Evolutionary conservation across 2,797 vertebrate genomes (phyloP), one percentile per base, ranked within the genome.

Genomic region (Champsocephalus gunnari): DNA sequence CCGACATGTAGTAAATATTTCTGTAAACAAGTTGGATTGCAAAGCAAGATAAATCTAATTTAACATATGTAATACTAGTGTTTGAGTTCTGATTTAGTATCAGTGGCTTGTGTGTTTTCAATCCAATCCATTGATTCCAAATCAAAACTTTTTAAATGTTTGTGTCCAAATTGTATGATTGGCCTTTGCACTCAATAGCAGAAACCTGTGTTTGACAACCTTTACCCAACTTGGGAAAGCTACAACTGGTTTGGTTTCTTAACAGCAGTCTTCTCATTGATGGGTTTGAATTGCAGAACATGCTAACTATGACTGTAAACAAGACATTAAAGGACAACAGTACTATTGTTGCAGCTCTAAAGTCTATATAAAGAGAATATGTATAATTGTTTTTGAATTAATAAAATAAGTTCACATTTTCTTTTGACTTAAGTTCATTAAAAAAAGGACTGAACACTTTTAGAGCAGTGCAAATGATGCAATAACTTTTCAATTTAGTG

Each of bases 401-500:
- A 72, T 60, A 64, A 79, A 77, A 57, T 4, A 47, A 38, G 19
- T 53, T 66, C 48, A 62, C n/a, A 73, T 19, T 8, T n/a, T 64
- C 12, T 59, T 11, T 13, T 49, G 43, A 43, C 45, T 66, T 2
- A 0, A 21, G 38, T 3, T 41, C 6, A 2, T 71, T n/a, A 16
- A 41, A 21, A 28, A 13, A 17, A 55, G 12, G 11, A 53, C 14
- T 53, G 21, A 34, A 28, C 14, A 17, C 12, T 13, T 24, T n/a
- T 21, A 21, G 38, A 38, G 43, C 38, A 4, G 11, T 12, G 11
- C 12, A 58, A 41, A 58, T 19, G 6, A 17, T 34, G 12, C 34
- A 57, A 54, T 17, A 12, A 13, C 3, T 11, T 34, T 16, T 16
- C 28, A 34, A 32, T 32, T 6, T 34, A 0, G 14, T 56, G 6